Evolutionary conservation across 2,113 vertebrate genomes (phyloP).

Genomic region (Nycticebus coucang): DNA sequence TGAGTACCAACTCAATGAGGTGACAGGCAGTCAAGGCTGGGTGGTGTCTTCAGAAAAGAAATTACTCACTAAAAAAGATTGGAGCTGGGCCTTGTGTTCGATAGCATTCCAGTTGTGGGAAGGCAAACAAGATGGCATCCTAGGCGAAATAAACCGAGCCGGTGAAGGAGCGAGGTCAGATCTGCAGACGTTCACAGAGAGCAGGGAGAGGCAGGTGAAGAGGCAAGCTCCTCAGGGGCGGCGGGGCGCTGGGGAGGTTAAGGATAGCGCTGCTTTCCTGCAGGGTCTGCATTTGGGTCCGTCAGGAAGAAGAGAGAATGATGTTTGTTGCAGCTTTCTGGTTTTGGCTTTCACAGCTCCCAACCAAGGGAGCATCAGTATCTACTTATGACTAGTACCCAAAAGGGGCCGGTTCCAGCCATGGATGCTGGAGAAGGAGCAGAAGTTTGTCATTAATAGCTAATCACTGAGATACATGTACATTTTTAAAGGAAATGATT

Average conservation of each 20-base stretch:
- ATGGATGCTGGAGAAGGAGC: not conserved
- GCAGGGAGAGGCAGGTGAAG: no score
- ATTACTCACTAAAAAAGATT: not conserved
- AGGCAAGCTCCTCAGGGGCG: not conserved
- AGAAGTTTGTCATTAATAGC: not conserved
- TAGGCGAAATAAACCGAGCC: not conserved
- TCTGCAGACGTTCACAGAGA: not conserved
- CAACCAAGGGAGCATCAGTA: not conserved
- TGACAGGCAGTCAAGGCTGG: not conserved
- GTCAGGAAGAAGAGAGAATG: not conserved
- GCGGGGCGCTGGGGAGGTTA: not conserved
- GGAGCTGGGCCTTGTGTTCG: not conserved
- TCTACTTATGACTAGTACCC: not conserved
- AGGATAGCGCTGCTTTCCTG: not conserved
- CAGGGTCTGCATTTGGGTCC: not conserved
- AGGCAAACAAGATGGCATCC: not conserved
- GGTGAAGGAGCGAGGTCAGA: not conserved
- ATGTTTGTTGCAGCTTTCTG: slow-evolving; percentile 7
- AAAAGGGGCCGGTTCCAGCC: not conserved
- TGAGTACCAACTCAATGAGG: not conserved
- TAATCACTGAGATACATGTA: slow-evolving; percentile 1
- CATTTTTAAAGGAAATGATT: slow-evolving; percentile 9
- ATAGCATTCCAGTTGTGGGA: not conserved
- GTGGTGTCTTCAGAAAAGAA: not conserved
- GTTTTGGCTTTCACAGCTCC: slow-evolving; percentile 10